Evolutionary conservation across 2,888 invertebrate genomes (phyloP), one percentile per base, ranked within the genome.

Genomic region (Lepas anatifera): DNA sequence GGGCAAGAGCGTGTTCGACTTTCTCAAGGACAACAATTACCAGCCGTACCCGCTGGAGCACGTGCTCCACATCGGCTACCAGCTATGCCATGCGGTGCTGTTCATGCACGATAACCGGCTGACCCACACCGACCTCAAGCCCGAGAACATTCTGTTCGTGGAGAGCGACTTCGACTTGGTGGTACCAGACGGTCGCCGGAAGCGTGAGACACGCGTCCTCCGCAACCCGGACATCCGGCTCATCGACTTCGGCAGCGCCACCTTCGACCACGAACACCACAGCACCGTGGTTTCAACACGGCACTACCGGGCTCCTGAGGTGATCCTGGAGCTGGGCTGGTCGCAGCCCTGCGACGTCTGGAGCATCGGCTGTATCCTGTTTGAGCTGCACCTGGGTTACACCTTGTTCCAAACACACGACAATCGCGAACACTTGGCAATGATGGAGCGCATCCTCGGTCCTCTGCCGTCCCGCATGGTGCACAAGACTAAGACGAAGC

Each of bases 401-500:
- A 98, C 98, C 73, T 86, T 99, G 76, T 99, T 99, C 86, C 96
- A 99, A 87, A 99, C 99, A 52, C 99, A 99, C 83, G 98, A 99
- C 83, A 99, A 99, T 84, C 87, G 95, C 75, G 99, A 99, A 81
- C 99, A 99, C 84, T 86, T 99, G 79, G 99, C 99, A 75, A 99
- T 99, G 98, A 99, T 99, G 99, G 97, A 99, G 82, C 85, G 97
- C 77, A 98, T 99, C 77, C 85, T 99, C 73, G 98, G 99, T 72
- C 89, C 93, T 76, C 89, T 99, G 80, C 98, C 99, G 69, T 13
- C 25, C 82, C 90, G 91, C 81, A 90, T 90, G 90, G 89, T 89
- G 68, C 84, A 88, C 75, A 92, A 91, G 84, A 92, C 92, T 72
- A 93, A 95, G 84, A 96, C 95, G 76, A 95, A 95, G 83, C 99